These are phyloP conservation scores for Oligia fasciuncula DNA, from an alignment of 2,888 invertebrate genomes.

Conservation along the genomic window DNA sequence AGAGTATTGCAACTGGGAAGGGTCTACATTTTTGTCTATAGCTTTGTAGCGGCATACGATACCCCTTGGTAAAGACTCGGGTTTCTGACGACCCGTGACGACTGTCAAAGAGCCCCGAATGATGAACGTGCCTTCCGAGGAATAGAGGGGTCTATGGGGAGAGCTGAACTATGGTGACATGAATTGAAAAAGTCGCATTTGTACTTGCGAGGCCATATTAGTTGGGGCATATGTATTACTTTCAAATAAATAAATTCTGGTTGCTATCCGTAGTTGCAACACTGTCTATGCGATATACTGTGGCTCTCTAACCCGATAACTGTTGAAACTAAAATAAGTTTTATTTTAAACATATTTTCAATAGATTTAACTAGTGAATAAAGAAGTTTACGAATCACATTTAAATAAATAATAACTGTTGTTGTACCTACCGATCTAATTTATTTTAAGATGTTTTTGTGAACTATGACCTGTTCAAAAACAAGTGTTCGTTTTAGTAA, in stretches of 20 bases:
- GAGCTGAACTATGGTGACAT: no score
- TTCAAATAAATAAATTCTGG: not conserved
- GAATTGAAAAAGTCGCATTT: no score
- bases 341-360: conserved; percentile 42
- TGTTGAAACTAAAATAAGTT: conserved; percentile 29
- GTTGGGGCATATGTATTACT: not conserved
- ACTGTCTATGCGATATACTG: not conserved
- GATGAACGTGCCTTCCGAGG: no score
- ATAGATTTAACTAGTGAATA: conserved; percentile 52
- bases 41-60: not conserved
- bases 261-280: conserved; percentile 2
- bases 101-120: no score
- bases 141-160: no score
- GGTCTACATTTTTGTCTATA: not conserved
- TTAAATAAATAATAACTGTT: conserved; percentile 4
- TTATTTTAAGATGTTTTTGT: not conserved
- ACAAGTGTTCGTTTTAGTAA: conserved; percentile 1
- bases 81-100: no score
- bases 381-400: conserved; percentile 43
- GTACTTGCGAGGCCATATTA: no score
- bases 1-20: conserved; percentile 16
- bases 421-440: conserved; percentile 2
- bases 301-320: conserved; percentile 10
- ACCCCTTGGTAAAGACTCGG: no score
- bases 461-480: not conserved